Conservation (phyloP, 2,797 vertebrate genomes). For the Argentina silus region DNA sequence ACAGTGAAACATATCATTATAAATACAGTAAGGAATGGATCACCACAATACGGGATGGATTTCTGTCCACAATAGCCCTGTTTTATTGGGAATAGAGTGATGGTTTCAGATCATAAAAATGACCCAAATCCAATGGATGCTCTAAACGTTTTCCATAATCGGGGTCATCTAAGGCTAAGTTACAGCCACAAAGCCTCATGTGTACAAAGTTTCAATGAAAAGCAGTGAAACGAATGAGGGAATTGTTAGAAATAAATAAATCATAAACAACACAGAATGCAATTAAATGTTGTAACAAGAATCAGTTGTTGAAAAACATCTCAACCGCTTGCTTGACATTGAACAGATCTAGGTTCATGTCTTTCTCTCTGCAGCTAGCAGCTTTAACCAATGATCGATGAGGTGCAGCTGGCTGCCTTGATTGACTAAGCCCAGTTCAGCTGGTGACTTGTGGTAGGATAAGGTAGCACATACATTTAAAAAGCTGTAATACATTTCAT, state of each 20-base stretch:
- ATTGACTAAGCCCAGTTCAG: neutral
- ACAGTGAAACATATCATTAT: conserved; percentile 24
- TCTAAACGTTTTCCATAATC: conserved; percentile 42
- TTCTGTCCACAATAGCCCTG: conserved; percentile 42
- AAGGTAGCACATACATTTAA: neutral
- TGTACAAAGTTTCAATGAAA: conserved; percentile 28
- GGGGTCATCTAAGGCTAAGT: conserved; percentile 38
- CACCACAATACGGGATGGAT: conserved; percentile 41
- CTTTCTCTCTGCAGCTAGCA: neutral
- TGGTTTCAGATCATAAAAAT: conserved; percentile 35
- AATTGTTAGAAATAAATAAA: conserved; percentile 42
- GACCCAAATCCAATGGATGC: conserved; percentile 39
- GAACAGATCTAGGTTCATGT: neutral
- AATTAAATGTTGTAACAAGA: neutral
- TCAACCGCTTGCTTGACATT: conserved; percentile 13
- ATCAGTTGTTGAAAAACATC: neutral
- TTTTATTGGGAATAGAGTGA: conserved; percentile 31
- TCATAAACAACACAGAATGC: conserved; percentile 30
- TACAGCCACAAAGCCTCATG: conserved; percentile 35
- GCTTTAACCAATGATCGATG: neutral
- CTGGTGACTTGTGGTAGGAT: neutral
- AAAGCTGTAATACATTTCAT: neutral
- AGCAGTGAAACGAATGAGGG: conserved; percentile 36
- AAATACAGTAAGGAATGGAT: conserved; percentile 31
- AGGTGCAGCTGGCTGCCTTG: neutral